Evolutionary conservation across 92 coral and sea anemone genomes (phyloP), one percentile per base, ranked within the genome.

Genomic region (Actinernus sp.): DNA sequence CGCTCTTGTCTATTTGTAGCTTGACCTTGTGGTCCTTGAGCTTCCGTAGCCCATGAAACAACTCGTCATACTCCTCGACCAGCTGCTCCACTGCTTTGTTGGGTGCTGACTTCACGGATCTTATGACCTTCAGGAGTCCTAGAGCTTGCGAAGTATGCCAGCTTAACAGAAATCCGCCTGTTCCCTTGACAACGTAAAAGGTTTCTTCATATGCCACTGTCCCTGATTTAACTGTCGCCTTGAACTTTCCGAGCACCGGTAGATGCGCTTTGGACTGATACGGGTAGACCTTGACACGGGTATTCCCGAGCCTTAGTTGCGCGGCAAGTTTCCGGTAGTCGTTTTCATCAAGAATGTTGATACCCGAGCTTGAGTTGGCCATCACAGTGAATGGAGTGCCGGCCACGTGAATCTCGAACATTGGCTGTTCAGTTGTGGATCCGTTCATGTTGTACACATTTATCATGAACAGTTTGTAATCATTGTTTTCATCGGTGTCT

Each of bases 281-380:
- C n/a, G 68, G 77, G 57, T 75, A 67, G 12, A 77, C 61, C 45
- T 44, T 41, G 17, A 60, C 41, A 27, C 39, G n/a, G 21, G 78
- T 67, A 32, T 38, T 6, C 29, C 68, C 34, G 13, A 77, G 78
- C 39, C 31, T 58, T 46, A 61, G 71, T 38, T 26, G 39, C 14
- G 44, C 43, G 20, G 17, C 38, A 30, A 68, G 55, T 40, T 59
- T 38, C 25, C n/a, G 27, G 61, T 29, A 78, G 29, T 78, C 55
- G 12, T 46, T 38, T 49, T 78, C 86, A 31, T 78, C 79, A 7
- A 60, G 63, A 55, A 78, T 37, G 49, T 69, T 78, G 17, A 78
- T 70, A 68, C 79, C 70, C 37, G 86, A 60, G 13, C 86, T 55
- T 32, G 86, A 78, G 54, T 78, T 79, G 20, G 86, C 86, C 79